A percentile compares a stretch with the other conserved stretches of the same genome.
phyloP scores from a whole-genome alignment of 2,113 vertebrate genomes.

The Embiotoca jacksoni region DNA sequence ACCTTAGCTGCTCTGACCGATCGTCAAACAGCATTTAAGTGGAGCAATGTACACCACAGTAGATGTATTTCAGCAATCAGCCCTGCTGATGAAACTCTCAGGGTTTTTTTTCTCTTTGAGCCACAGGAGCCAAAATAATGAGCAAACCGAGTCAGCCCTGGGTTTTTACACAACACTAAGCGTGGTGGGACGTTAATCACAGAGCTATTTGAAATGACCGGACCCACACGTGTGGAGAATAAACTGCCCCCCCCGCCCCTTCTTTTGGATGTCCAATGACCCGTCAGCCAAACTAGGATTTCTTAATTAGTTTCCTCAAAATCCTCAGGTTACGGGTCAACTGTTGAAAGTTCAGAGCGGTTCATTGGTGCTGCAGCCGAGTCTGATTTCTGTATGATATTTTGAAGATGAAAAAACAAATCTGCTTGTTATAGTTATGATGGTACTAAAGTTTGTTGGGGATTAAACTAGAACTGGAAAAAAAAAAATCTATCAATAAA shows the following conservation, averaged over 20 bases:
- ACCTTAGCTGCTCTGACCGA: not conserved
- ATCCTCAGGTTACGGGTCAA: slow-evolving; percentile 34
- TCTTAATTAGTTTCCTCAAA: slow-evolving; percentile 23
- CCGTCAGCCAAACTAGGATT: slow-evolving; percentile 23
- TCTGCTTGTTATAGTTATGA: not conserved
- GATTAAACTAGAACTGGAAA: no score
- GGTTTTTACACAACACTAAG: slow-evolving; percentile 43
- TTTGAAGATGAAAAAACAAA: slow-evolving; percentile 2
- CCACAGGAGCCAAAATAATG: slow-evolving; percentile 47
- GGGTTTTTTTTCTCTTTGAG: slow-evolving; percentile 28
- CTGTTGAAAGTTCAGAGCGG: slow-evolving; percentile 12
- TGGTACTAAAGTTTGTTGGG: not conserved
- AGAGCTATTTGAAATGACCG: slow-evolving; percentile 33
- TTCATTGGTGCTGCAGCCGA: not conserved
- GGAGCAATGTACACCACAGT: slow-evolving; percentile 14
- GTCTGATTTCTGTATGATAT: slow-evolving; percentile 37
- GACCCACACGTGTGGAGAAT: slow-evolving; percentile 5
- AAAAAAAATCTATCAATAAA: no score
- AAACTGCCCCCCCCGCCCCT: slow-evolving; percentile 6
- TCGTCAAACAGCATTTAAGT: not conserved
- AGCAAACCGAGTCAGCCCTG: slow-evolving; percentile 32
- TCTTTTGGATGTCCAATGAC: slow-evolving; percentile 35
- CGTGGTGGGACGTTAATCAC: slow-evolving; percentile 56
- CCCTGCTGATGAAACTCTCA: slow-evolving; percentile 19
- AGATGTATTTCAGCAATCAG: slow-evolving; percentile 4